A percentile compares a stretch with the other conserved stretches of the same genome.
phyloP scores from a whole-genome alignment of 2,113 vertebrate genomes.

The Aptenodytes forsteri region DNA sequence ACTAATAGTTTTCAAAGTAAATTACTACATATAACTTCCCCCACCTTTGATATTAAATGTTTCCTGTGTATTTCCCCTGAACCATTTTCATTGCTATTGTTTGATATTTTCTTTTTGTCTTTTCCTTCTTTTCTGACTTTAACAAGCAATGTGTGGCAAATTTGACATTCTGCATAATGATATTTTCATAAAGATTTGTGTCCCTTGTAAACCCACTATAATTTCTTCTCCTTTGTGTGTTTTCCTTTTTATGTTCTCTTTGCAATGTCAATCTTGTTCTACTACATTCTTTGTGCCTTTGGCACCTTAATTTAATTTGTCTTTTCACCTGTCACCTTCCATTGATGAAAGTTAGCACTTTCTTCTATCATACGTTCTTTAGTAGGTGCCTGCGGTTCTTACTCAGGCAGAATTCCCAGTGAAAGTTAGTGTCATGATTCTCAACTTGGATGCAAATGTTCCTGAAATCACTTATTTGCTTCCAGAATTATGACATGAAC shows the following conservation, averaged over 20 bases:
- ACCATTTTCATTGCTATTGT: background rate
- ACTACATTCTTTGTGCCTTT: background rate
- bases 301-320: background rate
- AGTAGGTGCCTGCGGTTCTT: background rate
- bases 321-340: background rate
- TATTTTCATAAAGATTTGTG: background rate
- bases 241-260: background rate
- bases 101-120: background rate
- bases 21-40: background rate
- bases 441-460: background rate
- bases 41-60: background rate
- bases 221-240: background rate
- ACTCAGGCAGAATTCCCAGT: background rate
- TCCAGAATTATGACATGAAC: background rate
- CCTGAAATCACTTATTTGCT: background rate
- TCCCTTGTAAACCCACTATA: background rate
- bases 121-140: background rate
- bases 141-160: background rate
- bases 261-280: background rate
- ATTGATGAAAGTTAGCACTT: background rate
- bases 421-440: background rate
- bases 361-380: background rate
- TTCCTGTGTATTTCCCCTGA: background rate
- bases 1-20: background rate
- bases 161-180: background rate